Evolutionary conservation across 2,113 vertebrate species (phyloP).

Genomic region (Ascaphus truei): DNA sequence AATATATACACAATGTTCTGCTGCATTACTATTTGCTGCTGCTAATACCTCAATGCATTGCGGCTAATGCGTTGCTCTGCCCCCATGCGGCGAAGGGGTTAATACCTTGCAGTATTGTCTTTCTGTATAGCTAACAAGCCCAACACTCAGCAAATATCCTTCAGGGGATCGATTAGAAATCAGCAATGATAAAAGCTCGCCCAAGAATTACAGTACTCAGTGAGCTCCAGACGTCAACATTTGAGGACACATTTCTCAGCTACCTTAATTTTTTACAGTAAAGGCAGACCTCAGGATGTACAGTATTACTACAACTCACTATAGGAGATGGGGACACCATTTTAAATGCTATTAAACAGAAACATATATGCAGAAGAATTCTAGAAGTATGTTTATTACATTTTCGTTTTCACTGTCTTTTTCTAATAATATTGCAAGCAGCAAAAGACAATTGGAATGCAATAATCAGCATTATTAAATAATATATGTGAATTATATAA

Average conservation of each 20-base stretch:
- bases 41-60: slow-evolving; percentile 3
- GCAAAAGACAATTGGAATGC: neutral
- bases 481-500: neutral
- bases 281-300: too few species aligned
- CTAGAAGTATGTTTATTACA: neutral
- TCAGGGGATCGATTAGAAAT: slow-evolving; percentile 23
- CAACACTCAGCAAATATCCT: slow-evolving; percentile 30
- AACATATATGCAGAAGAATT: neutral
- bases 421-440: neutral
- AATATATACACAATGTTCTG: too few species aligned
- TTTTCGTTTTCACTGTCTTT: neutral
- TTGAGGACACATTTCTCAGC: neutral
- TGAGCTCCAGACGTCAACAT: neutral
- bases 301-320: too few species aligned
- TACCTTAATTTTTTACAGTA: neutral
- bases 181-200: slow-evolving; percentile 1
- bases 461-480: neutral
- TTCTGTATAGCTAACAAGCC: slow-evolving; percentile 29
- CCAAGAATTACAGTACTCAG: neutral
- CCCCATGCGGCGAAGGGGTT: slow-evolving; percentile 24
- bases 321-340: too few species aligned
- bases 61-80: slow-evolving; percentile 7
- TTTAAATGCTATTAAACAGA: too few species aligned
- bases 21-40: too few species aligned
- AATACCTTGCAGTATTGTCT: slow-evolving; percentile 33